phyloP scores from a whole-genome alignment of 1,140 invertebrate species.

The Drosophila repletoides region DNA sequence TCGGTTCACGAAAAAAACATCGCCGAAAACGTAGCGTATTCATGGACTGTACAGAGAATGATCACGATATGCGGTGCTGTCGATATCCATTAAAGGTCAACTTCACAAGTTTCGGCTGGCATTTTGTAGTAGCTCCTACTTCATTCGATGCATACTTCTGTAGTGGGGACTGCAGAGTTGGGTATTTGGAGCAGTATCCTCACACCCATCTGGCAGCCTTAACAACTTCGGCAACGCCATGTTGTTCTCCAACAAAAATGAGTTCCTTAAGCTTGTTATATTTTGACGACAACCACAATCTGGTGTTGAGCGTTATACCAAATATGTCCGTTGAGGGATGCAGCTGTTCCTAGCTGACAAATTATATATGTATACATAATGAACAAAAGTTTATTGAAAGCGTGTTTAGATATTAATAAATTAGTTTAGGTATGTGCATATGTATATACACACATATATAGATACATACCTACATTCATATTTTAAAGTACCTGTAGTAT shows the following conservation, averaged over 20 bases:
- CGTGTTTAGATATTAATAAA: conserved; percentile 26
- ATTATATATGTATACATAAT: not conserved
- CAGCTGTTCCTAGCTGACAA: conserved; percentile 90
- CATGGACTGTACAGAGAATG: conserved; percentile 73
- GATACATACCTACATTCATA: conserved; percentile 5
- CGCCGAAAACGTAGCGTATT: conserved; percentile 86
- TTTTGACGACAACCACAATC: conserved; percentile 93
- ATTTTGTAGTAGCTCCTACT: conserved; percentile 98
- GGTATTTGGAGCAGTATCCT: conserved; percentile 94
- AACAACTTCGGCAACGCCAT: conserved; percentile 89
- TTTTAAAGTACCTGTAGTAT: conserved; percentile 8
- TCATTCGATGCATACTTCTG: conserved; percentile 98
- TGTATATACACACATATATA: not conserved
- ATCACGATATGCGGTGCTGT: conserved; percentile 91
- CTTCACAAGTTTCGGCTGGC: conserved; percentile 98
- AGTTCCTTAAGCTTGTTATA: conserved; percentile 96
- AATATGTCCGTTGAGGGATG: conserved; percentile 97
- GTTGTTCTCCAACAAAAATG: conserved; percentile 94
- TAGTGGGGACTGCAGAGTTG: conserved; percentile 95
- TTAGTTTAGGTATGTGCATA: conserved; percentile 17
- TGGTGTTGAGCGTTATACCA: conserved; percentile 93
- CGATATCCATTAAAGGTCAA: conserved; percentile 96
- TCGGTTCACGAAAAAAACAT: conserved; percentile 86
- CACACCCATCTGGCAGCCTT: conserved; percentile 96
- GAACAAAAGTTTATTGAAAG: conserved; percentile 16